A percentile compares a stretch with the other conserved stretches of the same genome.
phyloP scores from a whole-genome alignment of 2,888 invertebrate species.

The Hydropsyche betteni region DNA sequence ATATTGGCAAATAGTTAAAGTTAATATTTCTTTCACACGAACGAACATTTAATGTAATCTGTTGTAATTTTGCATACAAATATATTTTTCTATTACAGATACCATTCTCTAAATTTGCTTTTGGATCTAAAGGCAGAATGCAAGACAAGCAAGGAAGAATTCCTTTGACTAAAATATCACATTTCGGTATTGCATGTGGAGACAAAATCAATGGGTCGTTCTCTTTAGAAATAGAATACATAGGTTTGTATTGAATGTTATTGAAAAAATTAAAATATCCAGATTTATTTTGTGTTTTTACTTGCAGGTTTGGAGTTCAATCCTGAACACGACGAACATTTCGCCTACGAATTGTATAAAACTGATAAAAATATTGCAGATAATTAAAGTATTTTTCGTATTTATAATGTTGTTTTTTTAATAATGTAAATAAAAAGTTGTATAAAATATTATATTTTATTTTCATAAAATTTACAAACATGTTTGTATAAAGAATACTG shows the following conservation, averaged over 20 bases:
- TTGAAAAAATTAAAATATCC: constrained; percentile 11
- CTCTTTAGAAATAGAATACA: constrained; percentile 89
- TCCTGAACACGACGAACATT: constrained; percentile 80
- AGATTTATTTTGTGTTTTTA: constrained; percentile 49
- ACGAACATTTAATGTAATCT: neutral
- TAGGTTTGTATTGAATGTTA: constrained; percentile 65
- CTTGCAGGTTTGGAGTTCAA: constrained; percentile 77
- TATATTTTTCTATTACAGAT: constrained; percentile 71
- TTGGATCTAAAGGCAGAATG: constrained; percentile 82
- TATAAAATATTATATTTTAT: too few relatives aligned
- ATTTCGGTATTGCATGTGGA: constrained; percentile 83
- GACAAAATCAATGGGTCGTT: constrained; percentile 87
- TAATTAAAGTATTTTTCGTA: constrained; percentile 59
- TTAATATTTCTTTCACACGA: constrained; percentile 55
- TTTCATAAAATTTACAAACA: too few relatives aligned
- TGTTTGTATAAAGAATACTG: too few relatives aligned
- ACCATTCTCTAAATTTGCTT: constrained; percentile 92
- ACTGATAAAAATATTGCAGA: constrained; percentile 73
- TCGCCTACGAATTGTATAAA: constrained; percentile 94
- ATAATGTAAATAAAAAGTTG: neutral
- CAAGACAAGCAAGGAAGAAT: constrained; percentile 83
- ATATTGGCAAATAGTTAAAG: constrained; percentile 94
- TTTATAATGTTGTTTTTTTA: constrained; percentile 25
- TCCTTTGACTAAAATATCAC: constrained; percentile 69
- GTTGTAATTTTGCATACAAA: constrained; percentile 6